These are phyloP conservation scores for Kradibia gibbosae DNA, from an alignment of 1,140 invertebrate genomes.

Conservation along the genomic window DNA sequence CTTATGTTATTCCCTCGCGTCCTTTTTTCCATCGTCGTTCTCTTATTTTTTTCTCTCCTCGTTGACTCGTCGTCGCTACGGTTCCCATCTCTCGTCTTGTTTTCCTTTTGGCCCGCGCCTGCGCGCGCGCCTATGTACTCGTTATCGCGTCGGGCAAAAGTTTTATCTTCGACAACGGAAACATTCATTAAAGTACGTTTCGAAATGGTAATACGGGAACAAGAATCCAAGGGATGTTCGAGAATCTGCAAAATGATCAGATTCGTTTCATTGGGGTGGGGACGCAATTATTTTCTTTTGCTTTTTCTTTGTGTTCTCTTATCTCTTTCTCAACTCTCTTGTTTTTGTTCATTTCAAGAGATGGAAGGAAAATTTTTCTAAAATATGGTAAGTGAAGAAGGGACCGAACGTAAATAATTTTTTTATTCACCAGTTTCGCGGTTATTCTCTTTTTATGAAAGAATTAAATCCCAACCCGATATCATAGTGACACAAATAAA, in stretches of 20 bases:
- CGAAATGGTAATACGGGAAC: slow-evolving; percentile 30
- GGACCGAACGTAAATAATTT: neutral
- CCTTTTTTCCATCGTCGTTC: neutral
- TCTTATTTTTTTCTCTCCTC: neutral
- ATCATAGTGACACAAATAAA: slow-evolving; percentile 2
- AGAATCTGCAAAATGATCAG: slow-evolving; percentile 41
- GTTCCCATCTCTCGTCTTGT: neutral
- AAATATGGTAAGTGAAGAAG: neutral
- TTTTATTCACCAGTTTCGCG: neutral
- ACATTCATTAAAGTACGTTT: slow-evolving; percentile 51
- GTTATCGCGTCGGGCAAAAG: slow-evolving; percentile 47
- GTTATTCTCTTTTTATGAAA: neutral
- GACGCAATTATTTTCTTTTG: slow-evolving; percentile 21
- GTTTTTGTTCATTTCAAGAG: neutral
- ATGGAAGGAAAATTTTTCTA: neutral
- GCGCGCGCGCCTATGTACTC: slow-evolving; percentile 32
- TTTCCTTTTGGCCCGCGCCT: neutral
- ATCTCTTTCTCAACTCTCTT: neutral
- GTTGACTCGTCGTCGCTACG: slow-evolving; percentile 2
- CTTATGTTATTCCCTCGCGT: too few species aligned
- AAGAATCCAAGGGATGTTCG: slow-evolving; percentile 35
- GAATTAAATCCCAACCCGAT: neutral
- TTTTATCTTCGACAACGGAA: slow-evolving; percentile 52
- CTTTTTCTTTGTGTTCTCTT: neutral
- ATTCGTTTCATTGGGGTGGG: neutral